phyloP scores from a whole-genome alignment of 2,113 vertebrate genomes.

The Ascaphus truei region DNA sequence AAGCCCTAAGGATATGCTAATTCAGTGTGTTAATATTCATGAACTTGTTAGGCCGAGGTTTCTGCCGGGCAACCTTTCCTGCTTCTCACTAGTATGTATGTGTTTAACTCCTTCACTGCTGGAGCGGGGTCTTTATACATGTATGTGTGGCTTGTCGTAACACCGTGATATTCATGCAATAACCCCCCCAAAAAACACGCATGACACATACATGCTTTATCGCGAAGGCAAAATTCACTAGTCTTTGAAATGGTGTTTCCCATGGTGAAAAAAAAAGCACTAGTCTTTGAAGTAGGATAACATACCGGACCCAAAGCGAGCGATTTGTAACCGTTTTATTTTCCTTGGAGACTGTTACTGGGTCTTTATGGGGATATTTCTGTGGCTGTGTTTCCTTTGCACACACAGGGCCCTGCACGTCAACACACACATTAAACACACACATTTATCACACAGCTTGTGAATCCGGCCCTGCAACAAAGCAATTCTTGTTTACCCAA shows the following conservation, averaged over 20 bases:
- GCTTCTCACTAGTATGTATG: background rate
- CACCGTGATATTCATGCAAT: too few species aligned
- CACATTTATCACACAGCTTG: conserved; percentile 33
- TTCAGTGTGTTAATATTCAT: conserved; percentile 46
- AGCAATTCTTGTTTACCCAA: conserved; percentile 63
- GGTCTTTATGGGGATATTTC: conserved; percentile 39
- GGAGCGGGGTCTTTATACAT: too few species aligned
- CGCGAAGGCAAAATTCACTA: too few species aligned
- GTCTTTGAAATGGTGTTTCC: too few species aligned
- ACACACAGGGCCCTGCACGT: conserved; percentile 29
- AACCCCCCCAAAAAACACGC: too few species aligned
- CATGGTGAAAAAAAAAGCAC: too few species aligned
- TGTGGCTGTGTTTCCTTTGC: conserved; percentile 14
- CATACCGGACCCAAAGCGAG: too few species aligned
- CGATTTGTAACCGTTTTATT: background rate
- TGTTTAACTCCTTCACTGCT: background rate
- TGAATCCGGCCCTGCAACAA: conserved; percentile 50
- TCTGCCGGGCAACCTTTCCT: background rate
- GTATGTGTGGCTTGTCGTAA: too few species aligned
- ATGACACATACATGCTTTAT: too few species aligned
- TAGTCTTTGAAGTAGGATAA: too few species aligned
- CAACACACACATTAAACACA: conserved; percentile 23
- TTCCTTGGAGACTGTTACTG: background rate
- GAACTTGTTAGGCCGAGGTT: conserved; percentile 38
- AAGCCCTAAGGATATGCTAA: conserved; percentile 44